phyloP scores from a whole-genome alignment of 2,888 invertebrate genomes.

The Plebejus anna region DNA sequence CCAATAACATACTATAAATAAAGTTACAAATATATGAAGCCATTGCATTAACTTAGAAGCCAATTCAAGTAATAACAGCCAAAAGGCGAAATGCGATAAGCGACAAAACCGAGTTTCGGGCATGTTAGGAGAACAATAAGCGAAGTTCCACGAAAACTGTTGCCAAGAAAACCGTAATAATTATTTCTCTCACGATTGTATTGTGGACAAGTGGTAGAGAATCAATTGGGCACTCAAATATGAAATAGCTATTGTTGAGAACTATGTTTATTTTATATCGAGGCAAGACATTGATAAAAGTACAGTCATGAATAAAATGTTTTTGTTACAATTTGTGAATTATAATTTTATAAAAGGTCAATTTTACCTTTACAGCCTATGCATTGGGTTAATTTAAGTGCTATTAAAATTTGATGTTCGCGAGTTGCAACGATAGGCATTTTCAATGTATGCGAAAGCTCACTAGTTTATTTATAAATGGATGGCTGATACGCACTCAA shows the following conservation, averaged over 20 bases:
- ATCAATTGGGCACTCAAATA: not conserved
- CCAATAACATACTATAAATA: not conserved
- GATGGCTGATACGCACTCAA: not conserved
- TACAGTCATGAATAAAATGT: not conserved
- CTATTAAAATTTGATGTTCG: not conserved
- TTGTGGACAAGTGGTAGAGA: not conserved
- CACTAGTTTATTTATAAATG: not conserved
- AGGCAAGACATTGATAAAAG: not conserved
- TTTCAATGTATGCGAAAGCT: not conserved
- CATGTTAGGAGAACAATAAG: not conserved
- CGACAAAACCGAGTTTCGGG: not conserved
- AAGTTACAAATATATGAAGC: not conserved
- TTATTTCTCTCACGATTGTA: not conserved
- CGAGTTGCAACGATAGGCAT: not conserved
- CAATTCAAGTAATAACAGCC: not conserved
- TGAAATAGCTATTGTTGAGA: not conserved
- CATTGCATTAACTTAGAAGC: not conserved
- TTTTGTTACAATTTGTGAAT: not conserved
- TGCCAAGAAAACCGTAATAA: not conserved
- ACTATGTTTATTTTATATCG: not conserved
- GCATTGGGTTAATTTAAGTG: not conserved
- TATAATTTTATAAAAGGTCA: no score
- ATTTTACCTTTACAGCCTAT: not conserved
- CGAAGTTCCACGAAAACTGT: slow-evolving; percentile 1
- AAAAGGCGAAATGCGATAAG: not conserved